A percentile compares a stretch with the other conserved stretches of the same genome.
Evolutionary conservation across 2,113 vertebrate species (phyloP).

Genomic region (Otis tarda): DNA sequence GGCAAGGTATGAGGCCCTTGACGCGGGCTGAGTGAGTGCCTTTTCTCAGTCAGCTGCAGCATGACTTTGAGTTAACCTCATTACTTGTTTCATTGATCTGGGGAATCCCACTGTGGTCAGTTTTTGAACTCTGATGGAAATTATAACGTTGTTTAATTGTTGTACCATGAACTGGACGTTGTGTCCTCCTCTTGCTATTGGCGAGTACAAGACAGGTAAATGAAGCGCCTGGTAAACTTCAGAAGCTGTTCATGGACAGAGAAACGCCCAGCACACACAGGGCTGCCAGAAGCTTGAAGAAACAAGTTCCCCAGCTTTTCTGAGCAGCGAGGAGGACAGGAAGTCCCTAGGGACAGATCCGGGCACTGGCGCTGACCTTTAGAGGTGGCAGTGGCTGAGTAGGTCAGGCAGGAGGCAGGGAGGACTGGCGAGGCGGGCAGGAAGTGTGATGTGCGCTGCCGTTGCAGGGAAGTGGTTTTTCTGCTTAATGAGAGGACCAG

Average conservation of each 20-base stretch:
- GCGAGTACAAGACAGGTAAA: not conserved
- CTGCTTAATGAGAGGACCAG: not conserved
- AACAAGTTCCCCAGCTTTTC: not conserved
- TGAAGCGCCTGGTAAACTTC: not conserved
- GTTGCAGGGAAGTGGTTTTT: slow-evolving; percentile 44
- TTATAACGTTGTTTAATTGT: not conserved
- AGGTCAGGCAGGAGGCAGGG: not conserved
- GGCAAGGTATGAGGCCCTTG: slow-evolving; percentile 75
- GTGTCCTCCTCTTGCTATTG: not conserved
- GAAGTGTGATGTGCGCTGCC: not conserved
- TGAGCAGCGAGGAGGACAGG: not conserved
- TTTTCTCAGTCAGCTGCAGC: not conserved
- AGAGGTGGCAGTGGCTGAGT: not conserved
- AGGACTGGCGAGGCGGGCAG: not conserved
- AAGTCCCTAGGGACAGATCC: not conserved
- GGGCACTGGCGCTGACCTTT: not conserved
- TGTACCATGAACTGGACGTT: not conserved
- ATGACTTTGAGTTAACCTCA: not conserved
- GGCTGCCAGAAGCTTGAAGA: not conserved
- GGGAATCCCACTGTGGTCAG: not conserved
- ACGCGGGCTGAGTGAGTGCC: not conserved
- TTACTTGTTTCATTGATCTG: not conserved
- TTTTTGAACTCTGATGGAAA: not conserved
- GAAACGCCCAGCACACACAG: not conserved
- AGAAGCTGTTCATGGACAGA: not conserved